Evolutionary conservation across 1,140 invertebrate species (phyloP).

Genomic region (Anoplophora glabripennis): DNA sequence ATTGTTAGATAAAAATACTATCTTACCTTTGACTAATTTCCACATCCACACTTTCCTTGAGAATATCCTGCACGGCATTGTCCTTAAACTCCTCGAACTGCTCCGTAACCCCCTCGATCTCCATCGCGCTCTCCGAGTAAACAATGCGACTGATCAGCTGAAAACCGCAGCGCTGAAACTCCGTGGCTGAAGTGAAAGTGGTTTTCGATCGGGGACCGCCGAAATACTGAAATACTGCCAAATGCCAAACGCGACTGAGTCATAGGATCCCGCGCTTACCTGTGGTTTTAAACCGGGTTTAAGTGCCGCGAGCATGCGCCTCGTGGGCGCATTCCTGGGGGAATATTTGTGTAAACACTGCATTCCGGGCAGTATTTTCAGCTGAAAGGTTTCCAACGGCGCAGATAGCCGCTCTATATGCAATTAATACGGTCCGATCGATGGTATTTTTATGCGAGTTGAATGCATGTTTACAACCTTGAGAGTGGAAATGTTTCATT

Average conservation of each 20-base stretch:
- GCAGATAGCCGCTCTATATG: neutral
- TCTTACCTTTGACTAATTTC: conserved; percentile 1
- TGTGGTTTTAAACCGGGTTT: conserved; percentile 7
- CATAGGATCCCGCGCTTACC: conserved; percentile 17
- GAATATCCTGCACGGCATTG: conserved; percentile 7
- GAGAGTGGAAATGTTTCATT: neutral
- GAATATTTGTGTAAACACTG: conserved; percentile 20
- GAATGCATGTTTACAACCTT: conserved; percentile 3
- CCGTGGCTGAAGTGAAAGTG: too few species aligned
- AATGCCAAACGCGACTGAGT: conserved; percentile 14
- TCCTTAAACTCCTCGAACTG: neutral
- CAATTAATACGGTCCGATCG: neutral
- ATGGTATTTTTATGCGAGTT: neutral
- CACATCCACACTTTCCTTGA: conserved; percentile 3
- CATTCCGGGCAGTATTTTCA: conserved; percentile 13
- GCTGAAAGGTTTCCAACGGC: conserved; percentile 11
- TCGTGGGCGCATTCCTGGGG: neutral
- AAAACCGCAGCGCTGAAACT: too few species aligned
- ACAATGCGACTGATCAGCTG: too few species aligned
- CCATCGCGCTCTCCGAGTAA: too few species aligned
- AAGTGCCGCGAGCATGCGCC: conserved; percentile 7
- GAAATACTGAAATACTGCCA: conserved; percentile 3
- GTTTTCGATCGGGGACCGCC: too few species aligned
- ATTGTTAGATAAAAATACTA: too few species aligned
- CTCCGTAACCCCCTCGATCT: too few species aligned